Evolutionary conservation across 2,797 vertebrate species (phyloP).

Genomic region (Toxotes lorentzi): DNA sequence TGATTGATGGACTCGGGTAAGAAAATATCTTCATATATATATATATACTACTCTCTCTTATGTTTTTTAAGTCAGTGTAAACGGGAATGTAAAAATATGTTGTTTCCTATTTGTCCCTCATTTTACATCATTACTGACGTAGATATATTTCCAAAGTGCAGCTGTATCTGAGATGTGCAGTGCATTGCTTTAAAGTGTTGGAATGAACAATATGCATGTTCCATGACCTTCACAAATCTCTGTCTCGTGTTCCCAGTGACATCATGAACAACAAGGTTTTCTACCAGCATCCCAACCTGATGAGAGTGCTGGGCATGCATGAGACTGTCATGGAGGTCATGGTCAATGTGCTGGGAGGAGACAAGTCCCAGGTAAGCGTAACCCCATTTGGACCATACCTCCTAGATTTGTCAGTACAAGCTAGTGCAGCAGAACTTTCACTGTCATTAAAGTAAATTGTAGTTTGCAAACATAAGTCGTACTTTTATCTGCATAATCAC

Average conservation of each 20-base stretch:
- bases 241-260: slow-evolving; percentile 84
- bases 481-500: too few relatives aligned
- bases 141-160: background rate
- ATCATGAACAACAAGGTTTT: slow-evolving; percentile 99
- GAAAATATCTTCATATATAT: slow-evolving; percentile 30
- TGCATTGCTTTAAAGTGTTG: background rate
- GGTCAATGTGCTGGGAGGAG: slow-evolving; percentile 97
- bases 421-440: background rate
- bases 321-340: slow-evolving; percentile 99
- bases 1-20: slow-evolving; percentile 98
- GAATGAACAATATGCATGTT: background rate
- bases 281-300: slow-evolving; percentile 99
- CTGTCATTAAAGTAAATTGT: background rate
- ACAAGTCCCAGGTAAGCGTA: slow-evolving; percentile 92
- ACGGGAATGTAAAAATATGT: background rate
- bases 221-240: background rate
- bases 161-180: background rate
- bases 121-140: background rate
- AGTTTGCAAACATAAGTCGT: background rate
- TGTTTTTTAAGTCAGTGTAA: background rate
- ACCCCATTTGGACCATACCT: background rate
- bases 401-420: background rate
- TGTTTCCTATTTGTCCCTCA: background rate
- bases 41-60: background rate
- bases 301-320: slow-evolving; percentile 98